phyloP scores from a whole-genome alignment of 1,140 invertebrate species.

The Aphelenchoides avenae region DNA sequence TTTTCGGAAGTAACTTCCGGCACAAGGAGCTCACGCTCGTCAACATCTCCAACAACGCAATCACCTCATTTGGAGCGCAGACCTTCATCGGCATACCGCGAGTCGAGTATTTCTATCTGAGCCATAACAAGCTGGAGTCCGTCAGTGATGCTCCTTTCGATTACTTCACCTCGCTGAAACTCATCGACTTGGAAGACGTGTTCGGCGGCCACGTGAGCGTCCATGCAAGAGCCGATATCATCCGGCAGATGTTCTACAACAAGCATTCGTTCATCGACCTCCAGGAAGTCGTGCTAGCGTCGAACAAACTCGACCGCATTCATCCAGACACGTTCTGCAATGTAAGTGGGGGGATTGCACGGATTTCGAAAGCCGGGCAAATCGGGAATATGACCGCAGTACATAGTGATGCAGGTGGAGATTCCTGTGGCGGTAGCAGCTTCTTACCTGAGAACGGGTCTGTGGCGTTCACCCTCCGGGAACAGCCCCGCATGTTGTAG shows the following conservation, averaged over 20 bases:
- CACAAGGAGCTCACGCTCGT: slow-evolving; percentile 16
- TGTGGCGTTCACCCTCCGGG: no score
- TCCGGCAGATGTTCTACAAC: slow-evolving; percentile 21
- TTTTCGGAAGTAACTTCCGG: slow-evolving; percentile 10
- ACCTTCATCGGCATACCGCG: slow-evolving; percentile 23
- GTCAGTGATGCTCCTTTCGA: slow-evolving; percentile 18
- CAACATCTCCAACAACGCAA: slow-evolving; percentile 33
- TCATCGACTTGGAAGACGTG: slow-evolving; percentile 14
- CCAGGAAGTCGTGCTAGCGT: slow-evolving; percentile 19
- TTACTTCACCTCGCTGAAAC: slow-evolving; percentile 16
- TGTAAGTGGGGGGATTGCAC: slow-evolving; percentile 14
- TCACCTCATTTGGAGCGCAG: slow-evolving; percentile 15
- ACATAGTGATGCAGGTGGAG: no score
- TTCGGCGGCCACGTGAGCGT: slow-evolving; percentile 10
- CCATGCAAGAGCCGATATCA: slow-evolving; percentile 21
- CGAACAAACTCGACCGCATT: slow-evolving; percentile 27
- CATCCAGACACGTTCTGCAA: slow-evolving; percentile 33
- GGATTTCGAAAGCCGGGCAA: no score
- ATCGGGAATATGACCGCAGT: no score
- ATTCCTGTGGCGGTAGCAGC: no score
- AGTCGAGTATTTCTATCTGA: slow-evolving; percentile 20
- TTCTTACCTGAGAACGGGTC: no score
- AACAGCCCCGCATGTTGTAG: no score
- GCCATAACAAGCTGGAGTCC: slow-evolving; percentile 8
- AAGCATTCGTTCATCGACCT: slow-evolving; percentile 31